Evolutionary conservation across 2,113 vertebrate species (phyloP).

Genomic region (Dolichallabes microphthalmus): DNA sequence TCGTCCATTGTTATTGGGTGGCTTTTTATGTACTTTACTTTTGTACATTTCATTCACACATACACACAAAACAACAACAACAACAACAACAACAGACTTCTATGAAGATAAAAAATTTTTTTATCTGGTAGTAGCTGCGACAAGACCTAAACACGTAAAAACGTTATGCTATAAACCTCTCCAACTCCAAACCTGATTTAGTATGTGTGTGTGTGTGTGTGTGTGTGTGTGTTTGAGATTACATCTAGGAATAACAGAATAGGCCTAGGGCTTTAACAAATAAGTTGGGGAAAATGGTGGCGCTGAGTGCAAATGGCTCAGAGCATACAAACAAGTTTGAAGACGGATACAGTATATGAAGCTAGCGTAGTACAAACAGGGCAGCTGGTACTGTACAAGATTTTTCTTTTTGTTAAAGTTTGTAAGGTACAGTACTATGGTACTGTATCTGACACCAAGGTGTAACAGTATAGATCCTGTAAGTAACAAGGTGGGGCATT

Average conservation of each 20-base stretch:
- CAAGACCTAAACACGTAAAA: neutral
- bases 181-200: neutral
- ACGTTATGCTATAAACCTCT: neutral
- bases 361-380: neutral
- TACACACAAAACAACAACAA: no score
- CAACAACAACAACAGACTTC: neutral
- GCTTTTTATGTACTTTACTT: neutral
- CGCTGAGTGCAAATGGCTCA: no score
- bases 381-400: no score
- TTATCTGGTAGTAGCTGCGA: neutral
- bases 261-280: neutral
- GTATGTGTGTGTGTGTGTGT: conserved; percentile 1
- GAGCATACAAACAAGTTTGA: no score
- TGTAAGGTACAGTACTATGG: no score
- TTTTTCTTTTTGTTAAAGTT: neutral
- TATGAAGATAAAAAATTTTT: neutral
- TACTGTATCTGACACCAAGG: no score
- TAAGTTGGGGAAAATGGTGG: no score
- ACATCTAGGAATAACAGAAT: neutral
- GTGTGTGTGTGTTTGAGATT: neutral
- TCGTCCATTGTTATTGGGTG: neutral
- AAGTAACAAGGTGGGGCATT: no score
- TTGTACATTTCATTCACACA: neutral
- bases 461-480: no score
- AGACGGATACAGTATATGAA: neutral